Evolutionary conservation across 2,888 invertebrate genomes (phyloP), one percentile per base, ranked within the genome.

Genomic region (Sinopyrophorus schimmeli): DNA sequence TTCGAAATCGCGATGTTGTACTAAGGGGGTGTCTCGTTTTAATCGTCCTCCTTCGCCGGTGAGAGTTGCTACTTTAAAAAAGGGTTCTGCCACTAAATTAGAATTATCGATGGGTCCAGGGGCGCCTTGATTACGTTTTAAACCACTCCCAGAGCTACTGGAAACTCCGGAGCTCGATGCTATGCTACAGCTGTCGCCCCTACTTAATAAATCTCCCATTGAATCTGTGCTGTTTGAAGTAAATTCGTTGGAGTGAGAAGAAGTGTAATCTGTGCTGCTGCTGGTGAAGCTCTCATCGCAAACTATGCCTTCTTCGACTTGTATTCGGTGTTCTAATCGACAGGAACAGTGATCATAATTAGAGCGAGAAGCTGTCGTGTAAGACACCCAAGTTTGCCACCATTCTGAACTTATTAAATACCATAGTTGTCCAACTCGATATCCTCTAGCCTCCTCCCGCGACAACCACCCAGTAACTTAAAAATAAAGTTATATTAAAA

Each of bases 401-500:
- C 94, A 94, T 60, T 87, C 86, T 30, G 85, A 83, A 1, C 86
- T 81, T 49, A 93, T 81, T 54, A 94, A 80, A 77, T 92, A 93
- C 92, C 92, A 93, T 74, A 90, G 87, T 74, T 92, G 91, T 0
- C 91, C 92, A 41, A 87, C 83, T 30, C 82, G 76, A 67, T 87
- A 84, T 0, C 90, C 89, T 30, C 89, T 80, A 31, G 80, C 76
- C 58, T 85, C 84, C 68, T 89, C 90, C 26, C 93, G 79, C 1
- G 84, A 80, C 53, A 92, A 68, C 93, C 93, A 94, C 1, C 89
- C 87, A 53, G 84, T 80, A 6, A 87, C 88, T 80, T 67, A 28
- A 69, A 66, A 42, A 11, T 26, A 27, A 39, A 32, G 7, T 18
- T 15, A n/a, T 42, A 23, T 26, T 27, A 38, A 11, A 34, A 9